These are phyloP conservation scores for Cryptoprocta ferox DNA, from an alignment of 2,797 vertebrate genomes.

Conservation along the genomic window DNA sequence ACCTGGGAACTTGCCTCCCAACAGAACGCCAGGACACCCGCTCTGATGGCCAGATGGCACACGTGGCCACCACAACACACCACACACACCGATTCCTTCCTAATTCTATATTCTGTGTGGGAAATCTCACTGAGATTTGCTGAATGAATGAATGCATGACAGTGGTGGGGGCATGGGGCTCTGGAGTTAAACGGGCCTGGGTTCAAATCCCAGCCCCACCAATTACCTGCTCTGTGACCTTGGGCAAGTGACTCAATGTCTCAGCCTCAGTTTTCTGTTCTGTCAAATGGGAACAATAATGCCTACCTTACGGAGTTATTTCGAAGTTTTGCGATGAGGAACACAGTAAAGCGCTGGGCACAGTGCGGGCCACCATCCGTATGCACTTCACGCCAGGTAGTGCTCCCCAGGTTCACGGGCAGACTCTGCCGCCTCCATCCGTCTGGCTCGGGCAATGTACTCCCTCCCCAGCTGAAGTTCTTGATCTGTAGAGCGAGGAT, in stretches of 20 bases:
- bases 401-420: not conserved
- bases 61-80: not conserved
- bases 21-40: not conserved
- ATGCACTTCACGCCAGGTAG: not conserved
- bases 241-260: not conserved
- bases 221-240: not conserved
- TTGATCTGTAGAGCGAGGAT: not conserved
- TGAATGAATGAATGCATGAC: not conserved
- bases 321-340: not conserved
- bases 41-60: not conserved
- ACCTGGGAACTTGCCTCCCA: not conserved
- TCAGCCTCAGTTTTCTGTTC: not conserved
- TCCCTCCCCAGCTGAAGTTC: not conserved
- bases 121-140: not conserved
- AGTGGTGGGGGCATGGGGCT: not conserved
- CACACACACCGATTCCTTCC: not conserved
- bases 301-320: not conserved
- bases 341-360: not conserved
- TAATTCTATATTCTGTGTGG: not conserved
- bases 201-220: not conserved
- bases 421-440: not conserved
- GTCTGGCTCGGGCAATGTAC: no score
- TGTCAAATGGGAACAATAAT: not conserved
- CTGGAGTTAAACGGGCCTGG: not conserved
- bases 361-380: not conserved